Base-by-base conservation (phyloP, 2,113 vertebrate genomes). In the Cyphomyrus plagiostoma region DNA sequence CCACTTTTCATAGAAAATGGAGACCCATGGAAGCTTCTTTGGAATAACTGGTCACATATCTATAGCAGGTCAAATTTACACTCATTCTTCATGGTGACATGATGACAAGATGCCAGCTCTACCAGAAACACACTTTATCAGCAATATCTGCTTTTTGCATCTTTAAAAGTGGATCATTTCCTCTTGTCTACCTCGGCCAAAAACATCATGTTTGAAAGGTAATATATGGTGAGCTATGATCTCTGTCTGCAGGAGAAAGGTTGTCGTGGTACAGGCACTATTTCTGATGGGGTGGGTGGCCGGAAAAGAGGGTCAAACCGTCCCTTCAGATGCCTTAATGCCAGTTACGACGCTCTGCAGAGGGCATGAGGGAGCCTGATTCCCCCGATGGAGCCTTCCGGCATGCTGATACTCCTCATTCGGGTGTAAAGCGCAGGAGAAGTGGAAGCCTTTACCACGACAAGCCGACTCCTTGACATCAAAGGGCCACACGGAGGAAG, bases 381-480 rank as follows among this genome's bases (percentile, higher is more conserved):
- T 42, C 74, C 74, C 17, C 30, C 17, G 35, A 80, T 15, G 5
- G 74, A 80, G 13, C 35, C 74, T 39, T 35, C 74, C 17, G 2
- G 74, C 74, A 80, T 8, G 30, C 70, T 77, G 35, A 19, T 42
- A 42, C 89, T 82, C 91, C 92, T 92, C 92, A 91, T 93, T 94
- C 94, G 90, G 92, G 92, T 90, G 92, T 93, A 91, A 91, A 92
- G 93, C 92, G 92, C 35, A 19, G 94, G 91, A 93, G 94, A 94
- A 94, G 90, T 93, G 91, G 90, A 91, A 90, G 92, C 93, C 93
- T 94, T 95, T 94, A 93, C 91, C 91, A 7, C 70, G 91, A 92
- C 70, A 50, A 92, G 93, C 91, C 90, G 93, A 87, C 92, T 92
- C 90, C 93, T 93, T 93, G 92, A 93, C 94, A 93, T 95, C 93